Evolutionary conservation across 2,888 invertebrate species (phyloP).

Genomic region (Folsomia manolachei): DNA sequence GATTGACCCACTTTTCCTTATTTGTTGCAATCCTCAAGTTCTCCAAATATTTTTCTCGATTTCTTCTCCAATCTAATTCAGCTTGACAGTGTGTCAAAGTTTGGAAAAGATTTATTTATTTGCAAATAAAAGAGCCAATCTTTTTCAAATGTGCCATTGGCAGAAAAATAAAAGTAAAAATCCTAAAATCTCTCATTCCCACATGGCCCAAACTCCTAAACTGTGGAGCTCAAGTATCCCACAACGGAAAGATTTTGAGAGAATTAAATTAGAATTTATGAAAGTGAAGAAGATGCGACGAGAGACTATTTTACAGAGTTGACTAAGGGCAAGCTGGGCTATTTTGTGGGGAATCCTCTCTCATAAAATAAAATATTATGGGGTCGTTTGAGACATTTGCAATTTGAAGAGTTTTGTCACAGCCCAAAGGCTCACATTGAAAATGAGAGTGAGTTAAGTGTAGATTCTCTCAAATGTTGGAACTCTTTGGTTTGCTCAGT

Average conservation of each 20-base stretch:
- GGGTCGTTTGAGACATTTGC: constrained; percentile 10
- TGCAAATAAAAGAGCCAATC: neutral
- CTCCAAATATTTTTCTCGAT: neutral
- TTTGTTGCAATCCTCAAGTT: neutral
- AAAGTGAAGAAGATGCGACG: neutral
- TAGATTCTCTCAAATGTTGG: too few species aligned
- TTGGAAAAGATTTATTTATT: neutral
- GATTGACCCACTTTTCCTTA: neutral
- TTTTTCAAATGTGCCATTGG: too few species aligned
- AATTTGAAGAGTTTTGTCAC: neutral
- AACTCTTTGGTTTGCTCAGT: neutral
- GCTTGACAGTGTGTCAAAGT: neutral
- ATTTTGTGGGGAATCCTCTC: constrained; percentile 2
- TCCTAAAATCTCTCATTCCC: neutral
- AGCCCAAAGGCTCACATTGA: neutral
- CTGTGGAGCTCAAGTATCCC: too few species aligned
- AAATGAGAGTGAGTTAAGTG: neutral
- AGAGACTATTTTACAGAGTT: neutral
- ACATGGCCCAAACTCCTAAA: neutral
- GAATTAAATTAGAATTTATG: constrained; percentile 1
- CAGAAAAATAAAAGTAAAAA: neutral
- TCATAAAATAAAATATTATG: constrained; percentile 10
- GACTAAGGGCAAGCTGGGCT: neutral
- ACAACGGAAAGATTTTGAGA: neutral
- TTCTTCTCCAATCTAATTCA: neutral